Evolutionary conservation across 2,888 invertebrate species (phyloP).

Genomic region (Pheosia gnoma): DNA sequence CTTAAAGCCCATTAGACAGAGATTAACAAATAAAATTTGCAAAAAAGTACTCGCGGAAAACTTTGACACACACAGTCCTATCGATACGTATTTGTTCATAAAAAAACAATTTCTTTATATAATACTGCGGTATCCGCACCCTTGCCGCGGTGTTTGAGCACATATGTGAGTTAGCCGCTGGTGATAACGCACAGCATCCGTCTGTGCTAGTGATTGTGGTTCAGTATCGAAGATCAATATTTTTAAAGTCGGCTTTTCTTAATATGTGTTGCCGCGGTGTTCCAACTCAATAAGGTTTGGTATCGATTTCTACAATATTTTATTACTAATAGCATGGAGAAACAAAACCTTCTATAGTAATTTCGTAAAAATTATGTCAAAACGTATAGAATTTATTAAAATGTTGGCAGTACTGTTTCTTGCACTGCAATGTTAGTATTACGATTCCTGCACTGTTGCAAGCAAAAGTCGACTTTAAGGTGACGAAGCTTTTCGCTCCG

Average conservation of each 20-base stretch:
- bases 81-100: conserved; percentile 39
- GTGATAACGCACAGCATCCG: conserved; percentile 56
- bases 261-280: conserved; percentile 3
- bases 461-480: no score
- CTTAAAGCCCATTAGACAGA: background rate
- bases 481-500: no score
- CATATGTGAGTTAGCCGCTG: conserved; percentile 53
- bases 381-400: no score
- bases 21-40: background rate
- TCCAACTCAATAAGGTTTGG: background rate
- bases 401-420: background rate
- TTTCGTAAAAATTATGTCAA: no score
- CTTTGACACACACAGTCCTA: conserved; percentile 48
- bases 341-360: no score
- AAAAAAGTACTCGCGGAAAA: conserved; percentile 26
- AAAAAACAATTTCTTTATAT: conserved; percentile 42
- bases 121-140: conserved; percentile 40
- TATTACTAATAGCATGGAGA: no score
- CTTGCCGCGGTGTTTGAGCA: conserved; percentile 37
- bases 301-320: no score
- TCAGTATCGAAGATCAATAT: conserved; percentile 23
- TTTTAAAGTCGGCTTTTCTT: conserved; percentile 28
- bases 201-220: conserved; percentile 38
- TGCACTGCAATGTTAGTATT: no score
- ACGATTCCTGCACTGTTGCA: no score